These are phyloP conservation scores for Rhinoraja longicauda DNA, from an alignment of 2,797 vertebrate species.

Conservation along the genomic window DNA sequence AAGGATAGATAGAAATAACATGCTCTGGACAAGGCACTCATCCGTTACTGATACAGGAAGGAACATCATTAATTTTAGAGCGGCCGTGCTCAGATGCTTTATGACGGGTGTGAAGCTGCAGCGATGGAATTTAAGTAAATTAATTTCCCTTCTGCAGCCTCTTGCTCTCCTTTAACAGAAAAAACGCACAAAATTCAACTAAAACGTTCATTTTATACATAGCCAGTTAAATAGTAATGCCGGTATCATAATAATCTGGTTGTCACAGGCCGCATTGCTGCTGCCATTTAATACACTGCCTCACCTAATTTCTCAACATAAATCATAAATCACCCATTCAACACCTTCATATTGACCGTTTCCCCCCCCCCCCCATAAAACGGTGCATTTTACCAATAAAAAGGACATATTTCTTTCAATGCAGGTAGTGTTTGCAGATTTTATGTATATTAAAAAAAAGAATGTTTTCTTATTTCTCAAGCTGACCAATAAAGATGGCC, in stretches of 20 bases:
- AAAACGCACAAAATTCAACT: neutral
- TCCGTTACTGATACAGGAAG: constrained; percentile 39
- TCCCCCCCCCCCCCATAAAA: neutral
- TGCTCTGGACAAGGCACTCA: constrained; percentile 4
- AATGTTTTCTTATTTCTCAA: neutral
- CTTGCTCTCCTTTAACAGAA: neutral
- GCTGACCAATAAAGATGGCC: neutral
- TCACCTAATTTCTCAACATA: neutral
- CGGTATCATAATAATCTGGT: neutral
- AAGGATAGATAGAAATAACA: constrained; percentile 14
- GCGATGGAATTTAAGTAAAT: neutral
- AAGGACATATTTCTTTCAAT: neutral
- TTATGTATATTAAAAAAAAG: neutral
- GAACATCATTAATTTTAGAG: constrained; percentile 20
- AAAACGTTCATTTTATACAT: neutral
- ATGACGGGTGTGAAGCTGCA: neutral
- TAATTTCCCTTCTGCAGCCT: neutral
- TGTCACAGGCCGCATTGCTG: no score
- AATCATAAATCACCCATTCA: constrained; percentile 17
- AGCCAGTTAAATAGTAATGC: neutral
- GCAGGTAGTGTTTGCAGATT: neutral
- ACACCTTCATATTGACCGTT: neutral
- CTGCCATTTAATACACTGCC: neutral
- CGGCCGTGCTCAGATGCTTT: neutral
- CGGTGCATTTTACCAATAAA: neutral